Evolutionary conservation across 2,113 vertebrate genomes (phyloP), one percentile per base, ranked within the genome.

Genomic region (Protobothrops flavoviridis): DNA sequence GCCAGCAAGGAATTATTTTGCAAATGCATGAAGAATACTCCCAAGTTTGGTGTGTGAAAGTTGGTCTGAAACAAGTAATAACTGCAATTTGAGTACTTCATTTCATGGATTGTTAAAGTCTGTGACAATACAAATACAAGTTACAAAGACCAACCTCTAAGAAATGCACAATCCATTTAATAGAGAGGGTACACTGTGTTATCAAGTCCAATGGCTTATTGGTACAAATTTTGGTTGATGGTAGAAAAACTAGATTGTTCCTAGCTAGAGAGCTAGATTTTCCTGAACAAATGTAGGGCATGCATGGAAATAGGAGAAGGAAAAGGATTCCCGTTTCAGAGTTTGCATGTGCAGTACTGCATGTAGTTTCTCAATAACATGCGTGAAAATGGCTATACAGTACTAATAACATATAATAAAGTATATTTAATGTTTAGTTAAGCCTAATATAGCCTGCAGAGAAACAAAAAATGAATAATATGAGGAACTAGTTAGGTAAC

Each of bases 121-220:
- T 91, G 93, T 59, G 93, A 88, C 93, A 93, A 57, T 6, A 94
- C 11, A 6, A 92, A 93, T 88, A 88, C 0, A 26, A 94, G 56
- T 91, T 93, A 93, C 94, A 90, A 69, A 91, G 81, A 61, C 93
- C 94, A 91, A 74, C 43, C 86, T 61, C 29, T 94, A 91, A 89
- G 88, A 95, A 93, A 94, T 94, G 69, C 45, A n/a, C 88, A 93
- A 94, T 93, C 93, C 86, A 87, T 56, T 69, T 85, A 95, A 13
- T 24, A 52, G 90, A 90, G 88, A 52, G 93, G 92, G 92, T 93
- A 92, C 2, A 4, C 17, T 81, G 33, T 81, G 17, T 39, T 39
- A 81, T 69, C 29, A 20, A 39, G 20, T 81, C 69, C 33, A 81
- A 74, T 81, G 33, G n/a, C 69, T 81, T 81, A 81, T 17, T 81